Evolutionary conservation across 2,888 invertebrate species (phyloP).

Genomic region (Helicoverpa assulta): DNA sequence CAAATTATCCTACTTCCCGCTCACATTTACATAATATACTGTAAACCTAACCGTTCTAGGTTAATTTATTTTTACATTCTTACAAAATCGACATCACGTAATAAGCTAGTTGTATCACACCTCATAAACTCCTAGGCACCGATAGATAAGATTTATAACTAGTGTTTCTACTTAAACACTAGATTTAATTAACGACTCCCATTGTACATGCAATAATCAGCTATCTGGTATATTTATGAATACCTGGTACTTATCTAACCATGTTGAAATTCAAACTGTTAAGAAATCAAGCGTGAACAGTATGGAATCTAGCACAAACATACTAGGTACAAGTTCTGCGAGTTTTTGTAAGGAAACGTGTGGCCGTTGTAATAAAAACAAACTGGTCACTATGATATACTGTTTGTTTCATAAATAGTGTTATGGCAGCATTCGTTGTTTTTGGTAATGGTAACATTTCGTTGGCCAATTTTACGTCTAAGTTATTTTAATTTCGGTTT

Average conservation of each 20-base stretch:
- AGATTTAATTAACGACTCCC: conserved; percentile 30
- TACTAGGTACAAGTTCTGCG: conserved; percentile 19
- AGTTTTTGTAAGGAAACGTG: conserved; percentile 43
- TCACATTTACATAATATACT: no score
- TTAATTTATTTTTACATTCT: not conserved
- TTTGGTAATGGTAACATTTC: no score
- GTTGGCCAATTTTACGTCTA: no score
- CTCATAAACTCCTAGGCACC: not conserved
- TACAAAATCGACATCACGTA: not conserved
- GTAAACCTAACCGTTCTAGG: no score
- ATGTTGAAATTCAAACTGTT: conserved; percentile 64
- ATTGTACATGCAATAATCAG: conserved; percentile 36
- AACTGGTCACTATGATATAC: conserved; percentile 25
- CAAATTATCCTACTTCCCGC: no score
- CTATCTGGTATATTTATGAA: conserved; percentile 59
- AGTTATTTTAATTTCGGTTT: no score
- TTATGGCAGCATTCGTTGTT: not conserved
- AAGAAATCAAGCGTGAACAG: conserved; percentile 65
- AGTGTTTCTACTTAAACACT: conserved; percentile 14
- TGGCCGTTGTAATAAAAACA: conserved; percentile 28
- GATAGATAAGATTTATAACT: conserved; percentile 25
- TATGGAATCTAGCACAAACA: conserved; percentile 56
- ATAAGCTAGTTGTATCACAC: not conserved
- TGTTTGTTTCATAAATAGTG: not conserved
- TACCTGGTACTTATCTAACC: conserved; percentile 55